phyloP scores from a whole-genome alignment of 2,797 vertebrate species.

The Adelosebastes latens region DNA sequence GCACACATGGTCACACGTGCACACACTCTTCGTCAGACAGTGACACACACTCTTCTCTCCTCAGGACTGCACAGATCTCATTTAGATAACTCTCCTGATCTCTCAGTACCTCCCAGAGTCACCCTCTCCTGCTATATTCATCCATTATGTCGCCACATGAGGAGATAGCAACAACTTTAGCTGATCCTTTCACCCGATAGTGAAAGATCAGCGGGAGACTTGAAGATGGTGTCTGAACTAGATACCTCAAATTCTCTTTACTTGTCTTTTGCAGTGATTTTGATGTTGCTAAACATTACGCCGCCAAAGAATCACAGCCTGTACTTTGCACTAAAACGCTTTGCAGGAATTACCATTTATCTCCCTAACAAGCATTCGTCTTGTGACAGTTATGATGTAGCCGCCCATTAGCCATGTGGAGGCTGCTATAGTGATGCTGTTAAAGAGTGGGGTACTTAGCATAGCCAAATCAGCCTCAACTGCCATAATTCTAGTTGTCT shows the following conservation, averaged over 20 bases:
- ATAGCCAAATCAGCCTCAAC: constrained; percentile 39
- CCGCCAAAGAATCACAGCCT: constrained; percentile 6
- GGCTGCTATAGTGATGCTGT: constrained; percentile 32
- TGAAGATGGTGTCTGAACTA: neutral
- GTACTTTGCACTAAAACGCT: constrained; percentile 29
- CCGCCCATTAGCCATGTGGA: constrained; percentile 22
- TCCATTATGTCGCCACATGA: constrained; percentile 41
- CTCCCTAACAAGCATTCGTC: constrained; percentile 25
- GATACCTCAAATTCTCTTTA: neutral
- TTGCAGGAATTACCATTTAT: constrained; percentile 28
- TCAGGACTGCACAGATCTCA: constrained; percentile 67
- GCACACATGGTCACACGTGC: constrained; percentile 2
- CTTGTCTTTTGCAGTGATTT: neutral
- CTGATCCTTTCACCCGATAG: constrained; percentile 39
- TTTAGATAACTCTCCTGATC: constrained; percentile 68
- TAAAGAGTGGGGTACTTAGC: constrained; percentile 29
- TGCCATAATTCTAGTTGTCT: constrained; percentile 56
- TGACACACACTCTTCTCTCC: constrained; percentile 41
- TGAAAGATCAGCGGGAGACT: constrained; percentile 23
- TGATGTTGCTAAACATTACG: neutral
- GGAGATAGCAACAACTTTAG: constrained; percentile 47
- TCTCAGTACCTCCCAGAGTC: constrained; percentile 42
- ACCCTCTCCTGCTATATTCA: constrained; percentile 39
- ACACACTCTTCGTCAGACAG: constrained; percentile 20
- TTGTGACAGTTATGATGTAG: constrained; percentile 30